phyloP scores from a whole-genome alignment of 2,888 invertebrate species.

The Acrobasis suavella region DNA sequence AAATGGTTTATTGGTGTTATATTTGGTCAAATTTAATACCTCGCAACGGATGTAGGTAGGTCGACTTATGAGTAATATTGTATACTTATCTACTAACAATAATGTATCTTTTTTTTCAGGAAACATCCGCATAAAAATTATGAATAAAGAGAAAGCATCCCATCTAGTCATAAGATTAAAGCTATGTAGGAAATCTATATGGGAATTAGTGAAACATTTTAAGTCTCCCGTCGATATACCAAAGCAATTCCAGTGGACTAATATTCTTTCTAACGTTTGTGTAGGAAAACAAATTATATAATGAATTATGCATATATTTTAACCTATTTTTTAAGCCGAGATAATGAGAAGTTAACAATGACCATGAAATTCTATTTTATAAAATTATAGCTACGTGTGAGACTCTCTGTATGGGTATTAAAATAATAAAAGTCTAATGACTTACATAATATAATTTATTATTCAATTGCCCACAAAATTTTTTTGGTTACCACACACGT shows the following conservation, averaged over 20 bases:
- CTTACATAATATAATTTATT: conserved; percentile 13
- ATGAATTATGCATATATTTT: conserved; percentile 14
- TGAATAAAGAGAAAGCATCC: conserved; percentile 43
- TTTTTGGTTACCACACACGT: conserved; percentile 70
- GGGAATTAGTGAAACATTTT: conserved; percentile 58
- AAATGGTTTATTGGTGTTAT: too few species aligned
- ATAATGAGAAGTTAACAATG: too few species aligned
- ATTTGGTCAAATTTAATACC: too few species aligned
- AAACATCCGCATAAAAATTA: conserved; percentile 61
- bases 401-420: too few species aligned
- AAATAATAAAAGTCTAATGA: conserved; percentile 4
- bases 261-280: conserved; percentile 66
- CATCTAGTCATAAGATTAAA: conserved; percentile 59
- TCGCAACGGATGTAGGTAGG: too few species aligned
- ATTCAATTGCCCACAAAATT: conserved; percentile 66
- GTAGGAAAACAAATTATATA: conserved; percentile 70
- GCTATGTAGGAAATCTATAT: conserved; percentile 61
- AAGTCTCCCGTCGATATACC: conserved; percentile 63
- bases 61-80: too few species aligned
- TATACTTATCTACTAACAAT: background rate
- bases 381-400: background rate
- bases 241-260: conserved; percentile 66
- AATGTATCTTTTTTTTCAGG: conserved; percentile 50
- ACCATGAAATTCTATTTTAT: too few species aligned
- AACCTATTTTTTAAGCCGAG: background rate